These are phyloP conservation scores for Papilio machaon DNA, from an alignment of 1,140 invertebrate genomes.

Conservation along the genomic window DNA sequence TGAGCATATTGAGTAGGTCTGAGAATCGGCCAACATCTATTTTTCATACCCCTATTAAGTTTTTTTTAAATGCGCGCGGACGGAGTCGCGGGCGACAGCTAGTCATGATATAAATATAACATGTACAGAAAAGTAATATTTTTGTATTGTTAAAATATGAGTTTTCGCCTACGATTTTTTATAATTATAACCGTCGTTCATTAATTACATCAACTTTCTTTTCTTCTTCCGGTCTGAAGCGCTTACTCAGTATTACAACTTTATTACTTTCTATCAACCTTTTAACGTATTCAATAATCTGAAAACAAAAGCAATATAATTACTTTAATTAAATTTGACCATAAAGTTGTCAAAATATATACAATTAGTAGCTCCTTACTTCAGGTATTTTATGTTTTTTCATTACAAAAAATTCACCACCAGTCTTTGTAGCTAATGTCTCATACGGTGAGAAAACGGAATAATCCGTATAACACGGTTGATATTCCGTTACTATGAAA, in stretches of 20 bases:
- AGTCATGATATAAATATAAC: no score
- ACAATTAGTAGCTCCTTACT: constrained; percentile 40
- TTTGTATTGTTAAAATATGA: no score
- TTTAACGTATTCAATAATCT: constrained; percentile 50
- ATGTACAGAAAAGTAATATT: no score
- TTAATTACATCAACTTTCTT: constrained; percentile 42
- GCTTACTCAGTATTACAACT: constrained; percentile 30
- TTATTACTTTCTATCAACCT: constrained; percentile 41
- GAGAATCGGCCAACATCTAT: no score
- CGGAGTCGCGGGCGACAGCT: no score
- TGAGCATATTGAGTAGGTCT: no score
- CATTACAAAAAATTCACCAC: not conserved
- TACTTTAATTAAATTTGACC: no score
- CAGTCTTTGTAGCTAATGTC: not conserved
- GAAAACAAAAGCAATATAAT: not conserved
- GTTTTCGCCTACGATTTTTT: not conserved
- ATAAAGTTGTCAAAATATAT: constrained; percentile 30
- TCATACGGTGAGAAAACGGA: not conserved
- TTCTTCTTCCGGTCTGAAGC: constrained; percentile 40
- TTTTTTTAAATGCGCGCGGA: no score
- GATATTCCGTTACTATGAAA: not conserved
- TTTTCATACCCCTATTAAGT: no score
- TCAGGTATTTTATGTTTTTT: constrained; percentile 33
- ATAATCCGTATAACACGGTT: not conserved
- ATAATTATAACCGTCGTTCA: not conserved